Evolutionary conservation across 2,888 invertebrate genomes (phyloP).

Genomic region (Lasioglossum villosulum): DNA sequence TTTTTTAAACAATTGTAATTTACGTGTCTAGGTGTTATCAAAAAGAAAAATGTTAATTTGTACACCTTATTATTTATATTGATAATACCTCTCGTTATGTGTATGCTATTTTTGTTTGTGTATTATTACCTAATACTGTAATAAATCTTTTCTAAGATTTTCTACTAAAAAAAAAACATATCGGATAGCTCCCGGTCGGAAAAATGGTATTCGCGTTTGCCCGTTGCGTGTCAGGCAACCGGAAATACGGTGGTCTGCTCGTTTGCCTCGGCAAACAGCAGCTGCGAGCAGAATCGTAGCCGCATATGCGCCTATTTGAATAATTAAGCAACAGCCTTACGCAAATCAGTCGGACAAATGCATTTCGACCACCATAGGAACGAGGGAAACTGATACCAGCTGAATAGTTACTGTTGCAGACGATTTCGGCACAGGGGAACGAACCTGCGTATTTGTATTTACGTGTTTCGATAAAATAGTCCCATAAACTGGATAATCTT

Average conservation of each 20-base stretch:
- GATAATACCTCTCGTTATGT: too few relatives aligned
- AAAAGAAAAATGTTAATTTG: too few relatives aligned
- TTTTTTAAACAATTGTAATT: too few relatives aligned
- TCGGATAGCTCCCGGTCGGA: background rate
- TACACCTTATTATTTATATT: too few relatives aligned
- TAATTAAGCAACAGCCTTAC: conserved; percentile 69
- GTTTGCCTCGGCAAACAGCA: conserved; percentile 57
- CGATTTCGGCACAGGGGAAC: background rate
- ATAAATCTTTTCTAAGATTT: too few relatives aligned
- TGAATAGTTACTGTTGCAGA: background rate
- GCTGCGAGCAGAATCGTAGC: conserved; percentile 67
- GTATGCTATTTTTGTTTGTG: too few relatives aligned
- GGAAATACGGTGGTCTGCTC: conserved; percentile 67
- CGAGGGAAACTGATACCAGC: conserved; percentile 47
- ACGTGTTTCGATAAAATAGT: too few relatives aligned
- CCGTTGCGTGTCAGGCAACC: conserved; percentile 68
- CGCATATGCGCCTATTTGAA: conserved; percentile 71
- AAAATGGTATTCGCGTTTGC: conserved; percentile 37
- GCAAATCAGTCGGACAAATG: conserved; percentile 48
- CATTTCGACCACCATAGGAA: conserved; percentile 27
- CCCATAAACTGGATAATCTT: too few relatives aligned
- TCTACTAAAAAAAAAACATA: background rate
- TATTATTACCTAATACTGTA: too few relatives aligned
- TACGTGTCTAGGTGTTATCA: too few relatives aligned
- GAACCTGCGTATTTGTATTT: background rate